phyloP scores from a whole-genome alignment of 2,797 vertebrate genomes.

The Coendou prehensilis region DNA sequence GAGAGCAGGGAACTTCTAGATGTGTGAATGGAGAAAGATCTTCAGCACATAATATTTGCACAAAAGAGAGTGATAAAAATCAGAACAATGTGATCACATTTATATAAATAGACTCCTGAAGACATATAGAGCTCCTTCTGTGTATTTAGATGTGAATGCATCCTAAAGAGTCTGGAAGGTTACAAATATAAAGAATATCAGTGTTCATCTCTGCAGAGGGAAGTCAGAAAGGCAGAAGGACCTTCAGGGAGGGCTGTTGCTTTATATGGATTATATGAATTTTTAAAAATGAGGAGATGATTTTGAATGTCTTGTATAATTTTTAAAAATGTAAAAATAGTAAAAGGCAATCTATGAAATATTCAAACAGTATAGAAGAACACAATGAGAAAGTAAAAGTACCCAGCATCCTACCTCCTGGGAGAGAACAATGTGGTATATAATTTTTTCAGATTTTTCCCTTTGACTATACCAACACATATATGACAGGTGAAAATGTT shows the following conservation, averaged over 20 bases:
- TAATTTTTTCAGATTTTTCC: not conserved
- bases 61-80: slow-evolving; percentile 21
- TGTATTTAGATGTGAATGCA: not conserved
- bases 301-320: slow-evolving; percentile 56
- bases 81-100: slow-evolving; percentile 22
- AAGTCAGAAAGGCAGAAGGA: not conserved
- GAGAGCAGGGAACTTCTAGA: not conserved
- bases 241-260: slow-evolving; percentile 39
- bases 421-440: not conserved
- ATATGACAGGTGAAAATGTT: not conserved
- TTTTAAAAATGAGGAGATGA: slow-evolving; percentile 30
- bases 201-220: not conserved
- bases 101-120: slow-evolving; percentile 41
- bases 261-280: not conserved
- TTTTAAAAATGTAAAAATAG: not conserved
- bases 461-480: slow-evolving; percentile 49
- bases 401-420: not conserved
- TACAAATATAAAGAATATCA: not conserved
- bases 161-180: not conserved
- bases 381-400: not conserved
- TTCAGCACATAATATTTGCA: not conserved
- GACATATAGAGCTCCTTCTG: not conserved
- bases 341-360: slow-evolving; percentile 38
- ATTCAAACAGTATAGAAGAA: slow-evolving; percentile 11
- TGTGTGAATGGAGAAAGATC: not conserved